Evolutionary conservation across 64 coral and sea anemone species (phyloP).

Genomic region (Acropora yongei): DNA sequence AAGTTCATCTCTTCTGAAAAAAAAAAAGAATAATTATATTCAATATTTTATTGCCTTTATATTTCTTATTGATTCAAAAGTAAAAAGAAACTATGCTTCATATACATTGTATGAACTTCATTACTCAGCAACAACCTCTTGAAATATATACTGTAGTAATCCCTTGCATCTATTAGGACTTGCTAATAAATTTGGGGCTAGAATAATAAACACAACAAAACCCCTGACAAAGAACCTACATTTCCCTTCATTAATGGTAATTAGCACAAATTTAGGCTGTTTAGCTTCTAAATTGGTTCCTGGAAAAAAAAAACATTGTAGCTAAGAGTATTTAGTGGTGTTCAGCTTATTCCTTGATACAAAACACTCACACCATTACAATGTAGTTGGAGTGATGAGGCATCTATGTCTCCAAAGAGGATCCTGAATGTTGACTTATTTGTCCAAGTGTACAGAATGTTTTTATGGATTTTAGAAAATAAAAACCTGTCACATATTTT

Average conservation of each 20-base stretch:
- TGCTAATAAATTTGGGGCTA: too few relatives aligned
- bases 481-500: background rate
- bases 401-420: background rate
- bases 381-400: background rate
- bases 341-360: too few relatives aligned
- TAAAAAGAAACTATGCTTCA: too few relatives aligned
- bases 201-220: too few relatives aligned
- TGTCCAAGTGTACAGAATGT: background rate
- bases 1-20: background rate
- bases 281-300: too few relatives aligned
- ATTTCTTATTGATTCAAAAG: background rate
- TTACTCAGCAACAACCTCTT: too few relatives aligned
- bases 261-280: too few relatives aligned
- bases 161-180: too few relatives aligned
- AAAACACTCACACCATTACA: background rate
- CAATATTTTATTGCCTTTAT: conserved; percentile 2
- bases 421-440: background rate
- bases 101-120: too few relatives aligned
- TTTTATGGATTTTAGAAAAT: background rate
- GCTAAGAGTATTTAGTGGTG: too few relatives aligned
- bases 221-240: conserved; percentile 10
- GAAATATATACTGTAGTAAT: too few relatives aligned
- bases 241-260: background rate
- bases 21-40: background rate
- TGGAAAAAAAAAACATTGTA: too few relatives aligned